Evolutionary conservation across 2,113 vertebrate genomes (phyloP).

Genomic region (Isichthys henryi): DNA sequence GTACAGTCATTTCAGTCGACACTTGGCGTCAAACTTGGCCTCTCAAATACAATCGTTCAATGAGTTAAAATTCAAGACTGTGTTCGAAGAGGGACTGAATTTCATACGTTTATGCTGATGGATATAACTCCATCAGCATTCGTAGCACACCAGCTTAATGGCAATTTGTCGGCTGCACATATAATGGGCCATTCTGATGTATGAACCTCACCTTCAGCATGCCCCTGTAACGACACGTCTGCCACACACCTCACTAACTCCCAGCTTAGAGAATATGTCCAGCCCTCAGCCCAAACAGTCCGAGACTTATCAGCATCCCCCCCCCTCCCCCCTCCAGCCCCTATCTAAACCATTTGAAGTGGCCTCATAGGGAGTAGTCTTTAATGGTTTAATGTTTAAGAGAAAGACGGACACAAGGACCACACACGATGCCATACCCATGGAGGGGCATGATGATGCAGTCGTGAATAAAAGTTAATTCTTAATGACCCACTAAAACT

Average conservation of each 20-base stretch:
- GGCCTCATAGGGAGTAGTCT: neutral
- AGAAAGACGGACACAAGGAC: neutral
- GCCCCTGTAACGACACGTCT: conserved; percentile 42
- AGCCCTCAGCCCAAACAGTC: neutral
- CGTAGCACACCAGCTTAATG: conserved; percentile 41
- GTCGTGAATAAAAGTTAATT: neutral
- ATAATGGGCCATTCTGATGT: conserved; percentile 43
- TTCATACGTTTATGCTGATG: conserved; percentile 47
- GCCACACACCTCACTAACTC: conserved; percentile 55
- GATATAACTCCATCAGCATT: conserved; percentile 60
- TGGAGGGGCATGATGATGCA: neutral
- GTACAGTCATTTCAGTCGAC: neutral
- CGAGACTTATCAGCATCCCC: neutral
- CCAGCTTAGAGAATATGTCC: conserved; percentile 5
- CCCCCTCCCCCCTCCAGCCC: neutral
- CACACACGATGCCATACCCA: neutral
- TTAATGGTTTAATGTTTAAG: neutral
- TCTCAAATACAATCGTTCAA: neutral
- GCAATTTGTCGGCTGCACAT: conserved; percentile 33
- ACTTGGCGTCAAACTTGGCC: neutral
- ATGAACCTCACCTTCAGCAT: conserved; percentile 55
- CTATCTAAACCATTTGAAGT: neutral
- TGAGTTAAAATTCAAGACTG: conserved; percentile 21
- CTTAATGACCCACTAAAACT: neutral
- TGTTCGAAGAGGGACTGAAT: conserved; percentile 42